phyloP scores from a whole-genome alignment of 2,797 vertebrate genomes.

The Malurus leucopterus region DNA sequence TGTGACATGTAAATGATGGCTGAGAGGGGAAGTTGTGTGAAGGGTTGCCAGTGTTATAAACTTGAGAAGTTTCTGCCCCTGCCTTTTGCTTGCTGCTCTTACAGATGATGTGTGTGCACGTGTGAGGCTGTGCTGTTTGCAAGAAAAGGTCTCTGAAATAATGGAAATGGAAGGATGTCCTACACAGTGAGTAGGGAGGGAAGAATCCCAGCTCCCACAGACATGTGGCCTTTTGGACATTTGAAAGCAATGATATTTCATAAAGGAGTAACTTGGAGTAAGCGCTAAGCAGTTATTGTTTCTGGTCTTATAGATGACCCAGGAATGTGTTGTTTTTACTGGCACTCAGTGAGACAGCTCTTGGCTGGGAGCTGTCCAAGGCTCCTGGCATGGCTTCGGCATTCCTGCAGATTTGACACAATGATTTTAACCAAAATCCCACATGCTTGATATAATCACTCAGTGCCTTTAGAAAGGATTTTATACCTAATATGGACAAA shows the following conservation, averaged over 20 bases:
- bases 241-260: conserved; percentile 24
- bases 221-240: not conserved
- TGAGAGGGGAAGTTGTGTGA: not conserved
- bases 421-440: conserved; percentile 91
- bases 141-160: not conserved
- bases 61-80: not conserved
- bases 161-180: not conserved
- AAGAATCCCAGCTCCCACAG: not conserved
- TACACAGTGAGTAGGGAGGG: not conserved
- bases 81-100: not conserved
- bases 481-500: conserved; percentile 99
- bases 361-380: conserved; percentile 83
- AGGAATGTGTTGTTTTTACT: conserved; percentile 82
- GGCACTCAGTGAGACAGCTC: conserved; percentile 76
- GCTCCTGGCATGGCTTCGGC: conserved; percentile 82
- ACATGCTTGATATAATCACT: conserved; percentile 97
- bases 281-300: conserved; percentile 58
- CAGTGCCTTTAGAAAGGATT: conserved; percentile 85
- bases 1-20: not conserved
- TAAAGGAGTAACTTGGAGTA: conserved; percentile 42
- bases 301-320: conserved; percentile 73
- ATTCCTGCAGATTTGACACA: conserved; percentile 90
- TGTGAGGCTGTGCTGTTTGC: not conserved
- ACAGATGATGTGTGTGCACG: not conserved
- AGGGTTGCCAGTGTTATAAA: not conserved